A percentile compares a stretch with the other conserved stretches of the same genome.
Conservation (phyloP, 2,113 vertebrate species). For the Cynocephalus volans region DNA sequence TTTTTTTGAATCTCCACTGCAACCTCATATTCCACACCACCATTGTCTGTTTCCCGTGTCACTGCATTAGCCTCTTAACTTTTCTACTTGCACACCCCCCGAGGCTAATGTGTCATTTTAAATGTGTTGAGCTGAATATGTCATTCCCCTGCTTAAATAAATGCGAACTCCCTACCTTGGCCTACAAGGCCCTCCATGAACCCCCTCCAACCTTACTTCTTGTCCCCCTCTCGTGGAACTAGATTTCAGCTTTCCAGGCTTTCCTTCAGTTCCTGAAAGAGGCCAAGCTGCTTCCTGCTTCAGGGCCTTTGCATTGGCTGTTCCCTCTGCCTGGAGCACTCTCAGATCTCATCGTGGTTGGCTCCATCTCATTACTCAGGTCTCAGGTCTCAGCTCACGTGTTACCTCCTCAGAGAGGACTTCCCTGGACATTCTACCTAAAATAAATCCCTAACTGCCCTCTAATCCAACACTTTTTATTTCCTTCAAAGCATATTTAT, state of each 20-base stretch:
- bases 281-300: neutral
- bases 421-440: neutral
- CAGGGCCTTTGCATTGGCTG: neutral
- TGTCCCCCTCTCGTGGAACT: neutral
- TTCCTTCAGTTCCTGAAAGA: neutral
- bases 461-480: neutral
- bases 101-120: neutral
- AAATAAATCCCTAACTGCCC: neutral
- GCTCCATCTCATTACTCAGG: neutral
- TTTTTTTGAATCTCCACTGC: neutral
- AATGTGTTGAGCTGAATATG: neutral
- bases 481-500: neutral
- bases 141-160: neutral
- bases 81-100: neutral
- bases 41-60: neutral
- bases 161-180: neutral
- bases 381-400: neutral
- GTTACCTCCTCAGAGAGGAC: neutral
- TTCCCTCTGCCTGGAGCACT: neutral
- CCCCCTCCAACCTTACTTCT: neutral
- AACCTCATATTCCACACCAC: neutral
- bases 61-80: neutral
- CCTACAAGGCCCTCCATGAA: neutral
- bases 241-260: neutral
- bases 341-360: neutral